A percentile compares a stretch with the other conserved stretches of the same genome.
Evolutionary conservation across 1,140 invertebrate species (phyloP).

Genomic region (Littorina saxatilis): DNA sequence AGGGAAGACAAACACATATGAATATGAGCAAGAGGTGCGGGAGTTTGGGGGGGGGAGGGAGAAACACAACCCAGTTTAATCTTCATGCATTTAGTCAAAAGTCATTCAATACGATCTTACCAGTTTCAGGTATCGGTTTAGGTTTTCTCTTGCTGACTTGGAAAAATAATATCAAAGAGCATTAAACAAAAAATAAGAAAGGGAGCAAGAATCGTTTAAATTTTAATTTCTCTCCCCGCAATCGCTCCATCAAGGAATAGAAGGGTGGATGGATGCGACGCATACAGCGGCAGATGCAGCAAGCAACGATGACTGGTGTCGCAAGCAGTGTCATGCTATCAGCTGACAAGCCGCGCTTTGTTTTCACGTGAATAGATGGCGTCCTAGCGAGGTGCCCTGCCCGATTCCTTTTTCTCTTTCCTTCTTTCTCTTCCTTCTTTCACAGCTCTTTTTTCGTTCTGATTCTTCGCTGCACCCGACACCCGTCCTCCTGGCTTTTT

Average conservation of each 20-base stretch:
- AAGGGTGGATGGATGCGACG: background rate
- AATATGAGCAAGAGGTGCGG: too few species aligned
- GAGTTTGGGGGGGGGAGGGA: too few species aligned
- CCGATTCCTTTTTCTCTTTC: background rate
- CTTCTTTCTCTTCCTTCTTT: background rate
- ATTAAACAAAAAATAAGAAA: too few species aligned
- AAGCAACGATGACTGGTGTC: background rate
- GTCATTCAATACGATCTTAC: too few species aligned
- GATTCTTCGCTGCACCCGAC: conserved; percentile 18
- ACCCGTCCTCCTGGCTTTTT: background rate
- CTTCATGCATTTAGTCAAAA: too few species aligned
- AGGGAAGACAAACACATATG: too few species aligned
- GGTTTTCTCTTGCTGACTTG: too few species aligned
- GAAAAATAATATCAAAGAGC: too few species aligned
- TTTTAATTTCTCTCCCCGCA: conserved; percentile 1
- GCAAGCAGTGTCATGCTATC: too few species aligned
- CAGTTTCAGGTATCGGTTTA: too few species aligned
- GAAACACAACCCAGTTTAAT: too few species aligned
- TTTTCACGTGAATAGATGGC: conserved; percentile 5
- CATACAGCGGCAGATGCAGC: conserved; percentile 3
- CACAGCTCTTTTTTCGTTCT: background rate
- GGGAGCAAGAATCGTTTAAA: too few species aligned
- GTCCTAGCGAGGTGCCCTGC: background rate
- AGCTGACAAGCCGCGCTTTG: background rate
- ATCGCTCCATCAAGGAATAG: background rate